Evolutionary conservation across 2,113 vertebrate species (phyloP), one percentile per base, ranked within the genome.

Genomic region (Pholis gunnellus): DNA sequence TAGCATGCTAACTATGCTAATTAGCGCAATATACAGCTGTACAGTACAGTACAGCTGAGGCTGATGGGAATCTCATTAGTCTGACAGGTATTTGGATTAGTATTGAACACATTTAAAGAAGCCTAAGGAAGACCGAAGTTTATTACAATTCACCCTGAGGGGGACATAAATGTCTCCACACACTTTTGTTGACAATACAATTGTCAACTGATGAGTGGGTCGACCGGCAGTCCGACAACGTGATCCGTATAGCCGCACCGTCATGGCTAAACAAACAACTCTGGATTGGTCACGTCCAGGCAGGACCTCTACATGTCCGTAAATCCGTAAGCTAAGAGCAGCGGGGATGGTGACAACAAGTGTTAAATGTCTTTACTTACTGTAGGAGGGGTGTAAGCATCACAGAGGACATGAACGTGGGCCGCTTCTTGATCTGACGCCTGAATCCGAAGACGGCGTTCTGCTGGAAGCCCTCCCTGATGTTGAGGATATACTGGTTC

Each of bases 401-500:
- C 22, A 99, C 87, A 6, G 96, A 96, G 1, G 98, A 99, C 72
- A 96, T 96, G 81, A 98, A 98, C 27, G 97, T 96, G 2, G 98
- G 98, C 11, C 98, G 93, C 87, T 96, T 97, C 93, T 97, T 99
- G 93, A 99, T 97, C 85, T 98, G 97, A 78, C 97, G 96, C 7
- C 97, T 95, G 94, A 98, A 97, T 6, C 98, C 97, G 1, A 96
- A 96, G 64, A 96, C 90, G 0, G 97, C 95, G 3, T 97, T 98
- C 89, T 98, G 97, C 94, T 98, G 97, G 95, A 98, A 98, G 68
- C 97, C 97, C 73, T 98, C 97, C 50, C 93, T 94, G 93, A 98
- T 96, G 92, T 99, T 99, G 74, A 99, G 94, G 89, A 98, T 97
- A 66, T 99, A 99, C 89, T 99, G 97, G 89, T 98, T 99, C 90